Conservation (phyloP, 2,888 invertebrate species). For the Lasioglossum zephyrum region DNA sequence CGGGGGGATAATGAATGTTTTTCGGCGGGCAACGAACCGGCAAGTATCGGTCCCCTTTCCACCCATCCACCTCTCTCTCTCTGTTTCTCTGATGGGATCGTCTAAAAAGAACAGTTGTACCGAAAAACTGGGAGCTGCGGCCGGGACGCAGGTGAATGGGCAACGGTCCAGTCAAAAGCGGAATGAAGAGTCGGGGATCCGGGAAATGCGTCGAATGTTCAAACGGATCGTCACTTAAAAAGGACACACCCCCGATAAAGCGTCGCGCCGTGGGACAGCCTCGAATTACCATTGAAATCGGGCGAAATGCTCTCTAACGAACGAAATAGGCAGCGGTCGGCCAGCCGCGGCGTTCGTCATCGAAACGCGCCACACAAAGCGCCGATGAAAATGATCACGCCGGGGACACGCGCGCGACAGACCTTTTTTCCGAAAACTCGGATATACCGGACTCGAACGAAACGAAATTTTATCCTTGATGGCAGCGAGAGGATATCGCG, state of each 20-base stretch:
- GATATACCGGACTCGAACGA: neutral
- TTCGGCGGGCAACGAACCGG: neutral
- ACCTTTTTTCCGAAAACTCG: slow-evolving; percentile 2
- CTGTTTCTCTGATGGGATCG: neutral
- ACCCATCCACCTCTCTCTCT: neutral
- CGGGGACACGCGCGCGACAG: slow-evolving; percentile 9
- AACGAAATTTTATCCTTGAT: neutral
- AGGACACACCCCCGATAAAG: slow-evolving; percentile 58
- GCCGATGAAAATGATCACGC: slow-evolving; percentile 59
- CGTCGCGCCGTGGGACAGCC: slow-evolving; percentile 50
- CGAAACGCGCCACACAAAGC: slow-evolving; percentile 48
- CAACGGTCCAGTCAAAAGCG: slow-evolving; percentile 40
- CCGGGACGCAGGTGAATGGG: slow-evolving; percentile 38
- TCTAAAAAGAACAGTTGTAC: slow-evolving; percentile 37
- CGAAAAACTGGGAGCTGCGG: slow-evolving; percentile 26
- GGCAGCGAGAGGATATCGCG: neutral
- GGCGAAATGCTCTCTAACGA: slow-evolving; percentile 57
- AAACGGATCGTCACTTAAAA: slow-evolving; percentile 61
- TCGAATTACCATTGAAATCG: slow-evolving; percentile 60
- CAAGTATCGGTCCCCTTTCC: neutral
- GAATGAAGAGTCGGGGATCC: slow-evolving; percentile 51
- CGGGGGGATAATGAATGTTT: slow-evolving; percentile 15
- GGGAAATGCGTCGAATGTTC: slow-evolving; percentile 52
- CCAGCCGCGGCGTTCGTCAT: slow-evolving; percentile 34
- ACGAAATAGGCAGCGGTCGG: slow-evolving; percentile 52